Base-by-base conservation (phyloP, 1,140 invertebrate species). In the Cataglyphis hispanica region DNA sequence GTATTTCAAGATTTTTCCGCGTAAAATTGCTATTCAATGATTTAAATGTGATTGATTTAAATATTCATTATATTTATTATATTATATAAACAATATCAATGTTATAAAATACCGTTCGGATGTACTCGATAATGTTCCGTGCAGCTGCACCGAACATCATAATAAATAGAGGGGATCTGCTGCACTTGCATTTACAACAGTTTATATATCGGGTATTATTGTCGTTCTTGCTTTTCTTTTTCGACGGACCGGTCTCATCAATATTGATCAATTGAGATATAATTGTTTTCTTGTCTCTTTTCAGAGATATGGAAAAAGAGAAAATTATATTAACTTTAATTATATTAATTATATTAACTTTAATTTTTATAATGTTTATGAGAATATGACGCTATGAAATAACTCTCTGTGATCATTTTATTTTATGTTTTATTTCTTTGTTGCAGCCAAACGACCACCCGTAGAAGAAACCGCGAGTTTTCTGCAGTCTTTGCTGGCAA, bases 401-500 rank as follows among this genome's bases (percentile, higher is more conserved):
- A 37, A 77, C 43, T 25, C 13, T 31, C n/a, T 7, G 13, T 22
- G 4, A 60, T 61, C 3, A 64, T 83, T 46, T 89, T 34, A 58
- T 76, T 43, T 19, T 74, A 19, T 5, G 37, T 13, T 43, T 37
- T 16, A 5, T n/a, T 43, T 69, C 1, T 63, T 1, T 94, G 95
- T 93, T 94, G 58, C 95, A 99, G 98, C 98, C n/a, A 99, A 99
- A 94, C 96, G 98, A 92, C 98, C 98, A 87, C 98, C 98, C 46
- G 98, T 99, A 11, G 98, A 99, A 94, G 98, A 99, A 94, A 99
- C 98, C 5, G 98, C 98, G 37, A 98, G 98, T 87, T 99, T 99
- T 95, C 95, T 99, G 75, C 98, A 99, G 92, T 98, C 98, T 10
- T 96, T 99, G 83, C 95, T 99, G 83, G 97, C 98, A 25, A 98